Conservation (phyloP, 2,888 invertebrate species). For the Galeruca laticollis region DNA sequence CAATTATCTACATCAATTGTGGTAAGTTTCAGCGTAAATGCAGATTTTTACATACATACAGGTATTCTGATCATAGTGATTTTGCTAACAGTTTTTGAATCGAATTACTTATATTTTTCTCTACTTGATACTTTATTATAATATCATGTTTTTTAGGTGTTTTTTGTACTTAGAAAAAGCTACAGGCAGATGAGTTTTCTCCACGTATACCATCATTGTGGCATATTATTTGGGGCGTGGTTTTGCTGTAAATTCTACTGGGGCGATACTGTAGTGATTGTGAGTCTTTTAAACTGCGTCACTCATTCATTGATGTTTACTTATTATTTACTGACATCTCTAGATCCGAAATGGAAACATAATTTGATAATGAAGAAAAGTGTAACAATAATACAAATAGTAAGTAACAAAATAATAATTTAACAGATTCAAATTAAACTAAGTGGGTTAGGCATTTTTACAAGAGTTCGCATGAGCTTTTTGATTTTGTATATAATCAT, state of each 20-base stretch:
- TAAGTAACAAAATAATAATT: constrained; percentile 63
- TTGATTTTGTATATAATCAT: background rate
- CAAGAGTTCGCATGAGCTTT: constrained; percentile 1
- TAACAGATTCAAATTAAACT: too few species aligned
- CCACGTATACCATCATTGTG: constrained; percentile 88
- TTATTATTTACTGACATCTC: constrained; percentile 83
- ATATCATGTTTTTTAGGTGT: constrained; percentile 69
- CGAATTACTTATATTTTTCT: too few species aligned
- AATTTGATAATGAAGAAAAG: constrained; percentile 85
- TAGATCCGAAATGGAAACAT: constrained; percentile 77
- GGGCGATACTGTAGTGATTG: constrained; percentile 75
- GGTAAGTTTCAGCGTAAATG: too few species aligned
- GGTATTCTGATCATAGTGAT: too few species aligned
- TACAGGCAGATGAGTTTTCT: constrained; percentile 88
- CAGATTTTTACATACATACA: too few species aligned
- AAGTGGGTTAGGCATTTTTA: too few species aligned
- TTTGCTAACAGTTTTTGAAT: too few species aligned
- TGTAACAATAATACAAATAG: constrained; percentile 86
- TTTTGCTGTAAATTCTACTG: constrained; percentile 72
- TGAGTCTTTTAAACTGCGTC: constrained; percentile 78
- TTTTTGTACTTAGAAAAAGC: too few species aligned
- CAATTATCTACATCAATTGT: too few species aligned
- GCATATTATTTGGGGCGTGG: constrained; percentile 81
- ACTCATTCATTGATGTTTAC: constrained; percentile 87
- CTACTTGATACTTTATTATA: too few species aligned